Conservation (phyloP, 1,140 invertebrate genomes). For the Tribolium castaneum region DNA sequence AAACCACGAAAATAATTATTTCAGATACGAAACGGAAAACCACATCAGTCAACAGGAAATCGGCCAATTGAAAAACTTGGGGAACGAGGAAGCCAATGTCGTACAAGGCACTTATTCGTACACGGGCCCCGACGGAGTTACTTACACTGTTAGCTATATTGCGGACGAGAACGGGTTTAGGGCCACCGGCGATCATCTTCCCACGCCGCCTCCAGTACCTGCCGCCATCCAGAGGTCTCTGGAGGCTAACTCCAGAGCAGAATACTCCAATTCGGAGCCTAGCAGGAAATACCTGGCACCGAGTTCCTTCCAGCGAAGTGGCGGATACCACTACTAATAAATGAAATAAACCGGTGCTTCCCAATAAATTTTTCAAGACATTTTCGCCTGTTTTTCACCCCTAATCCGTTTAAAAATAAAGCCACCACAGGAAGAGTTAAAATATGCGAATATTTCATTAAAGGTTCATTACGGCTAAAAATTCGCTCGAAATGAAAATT, state of each 20-base stretch:
- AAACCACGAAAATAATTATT: constrained; percentile 37
- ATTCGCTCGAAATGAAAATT: not conserved
- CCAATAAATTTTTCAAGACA: not conserved
- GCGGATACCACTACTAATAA: constrained; percentile 5
- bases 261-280: constrained; percentile 5
- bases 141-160: constrained; percentile 63
- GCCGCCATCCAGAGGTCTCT: constrained; percentile 65
- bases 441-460: not conserved
- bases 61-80: constrained; percentile 68
- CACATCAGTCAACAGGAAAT: constrained; percentile 64
- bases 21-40: constrained; percentile 67
- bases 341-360: not conserved
- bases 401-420: not conserved
- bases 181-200: constrained; percentile 69
- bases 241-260: constrained; percentile 49
- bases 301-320: not conserved
- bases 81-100: constrained; percentile 67
- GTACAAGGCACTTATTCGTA: constrained; percentile 74
- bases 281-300: constrained; percentile 5
- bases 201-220: constrained; percentile 70
- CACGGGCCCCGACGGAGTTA: constrained; percentile 67
- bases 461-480: not conserved
- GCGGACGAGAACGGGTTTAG: constrained; percentile 73
- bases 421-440: not conserved
- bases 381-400: not conserved